Percentiles rank a stretch among this genome's conserved stretches.
Conservation (phyloP, 2,797 vertebrate genomes). For the Falco peregrinus region DNA sequence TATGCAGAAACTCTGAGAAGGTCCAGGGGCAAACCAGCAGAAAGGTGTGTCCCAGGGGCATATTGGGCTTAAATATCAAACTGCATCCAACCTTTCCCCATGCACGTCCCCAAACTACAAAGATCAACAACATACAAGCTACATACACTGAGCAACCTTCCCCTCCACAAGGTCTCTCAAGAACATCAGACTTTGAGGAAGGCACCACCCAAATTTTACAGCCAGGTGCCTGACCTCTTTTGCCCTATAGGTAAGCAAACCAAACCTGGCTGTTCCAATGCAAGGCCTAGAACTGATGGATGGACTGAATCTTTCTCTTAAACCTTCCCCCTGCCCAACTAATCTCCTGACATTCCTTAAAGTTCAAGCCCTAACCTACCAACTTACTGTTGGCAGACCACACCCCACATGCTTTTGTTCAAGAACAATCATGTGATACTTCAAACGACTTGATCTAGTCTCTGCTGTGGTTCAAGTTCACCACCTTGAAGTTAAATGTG, state of each 20-base stretch:
- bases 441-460: not conserved
- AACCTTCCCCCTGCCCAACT: not conserved
- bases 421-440: not conserved
- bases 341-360: not conserved
- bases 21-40: rapidly evolving
- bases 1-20: not conserved
- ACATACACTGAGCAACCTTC: rapidly evolving
- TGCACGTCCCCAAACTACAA: not conserved
- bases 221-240: not conserved
- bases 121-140: not conserved
- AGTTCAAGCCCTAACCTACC: not conserved
- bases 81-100: not conserved
- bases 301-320: not conserved
- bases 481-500: not conserved
- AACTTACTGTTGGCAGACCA: not conserved
- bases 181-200: not conserved
- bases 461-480: not conserved
- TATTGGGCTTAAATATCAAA: not conserved
- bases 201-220: not conserved
- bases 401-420: not conserved
- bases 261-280: rapidly evolving
- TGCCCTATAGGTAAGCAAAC: not conserved
- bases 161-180: not conserved
- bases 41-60: not conserved
- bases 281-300: not conserved